Conservation (phyloP, 2,888 invertebrate species). For the Thereva unica region DNA sequence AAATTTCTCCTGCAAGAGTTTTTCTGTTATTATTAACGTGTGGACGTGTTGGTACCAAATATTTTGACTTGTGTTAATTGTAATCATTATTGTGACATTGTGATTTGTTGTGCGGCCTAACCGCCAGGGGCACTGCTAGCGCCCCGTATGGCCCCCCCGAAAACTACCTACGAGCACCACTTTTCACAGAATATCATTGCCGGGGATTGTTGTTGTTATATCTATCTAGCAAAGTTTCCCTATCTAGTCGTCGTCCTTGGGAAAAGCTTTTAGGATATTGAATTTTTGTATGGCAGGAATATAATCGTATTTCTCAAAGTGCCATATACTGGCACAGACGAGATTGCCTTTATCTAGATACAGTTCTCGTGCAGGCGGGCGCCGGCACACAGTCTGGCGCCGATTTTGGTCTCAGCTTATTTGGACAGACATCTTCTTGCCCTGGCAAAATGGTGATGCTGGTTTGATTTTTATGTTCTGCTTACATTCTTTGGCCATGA, state of each 20-base stretch:
- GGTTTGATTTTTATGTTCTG: constrained; percentile 9
- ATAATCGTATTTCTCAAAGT: constrained; percentile 22
- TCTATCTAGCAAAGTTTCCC: too few relatives aligned
- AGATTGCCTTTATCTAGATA: constrained; percentile 26
- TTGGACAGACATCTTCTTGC: constrained; percentile 5
- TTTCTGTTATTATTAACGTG: neutral
- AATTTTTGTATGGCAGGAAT: constrained; percentile 20
- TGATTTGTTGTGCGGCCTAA: neutral
- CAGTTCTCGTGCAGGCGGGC: neutral
- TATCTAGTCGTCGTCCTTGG: too few relatives aligned
- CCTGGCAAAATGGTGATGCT: too few relatives aligned
- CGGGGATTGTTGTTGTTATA: too few relatives aligned
- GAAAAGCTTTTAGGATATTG: constrained; percentile 29
- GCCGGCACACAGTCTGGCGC: constrained; percentile 30
- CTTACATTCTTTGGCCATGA: constrained; percentile 6
- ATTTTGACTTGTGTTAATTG: constrained; percentile 30
- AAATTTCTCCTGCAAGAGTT: constrained; percentile 28
- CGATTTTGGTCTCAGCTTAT: neutral
- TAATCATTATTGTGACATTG: constrained; percentile 19
- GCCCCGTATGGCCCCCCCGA: too few relatives aligned
- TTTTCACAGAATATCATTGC: too few relatives aligned
- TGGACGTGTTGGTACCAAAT: constrained; percentile 26
- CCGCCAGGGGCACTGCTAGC: neutral
- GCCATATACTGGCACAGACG: neutral
- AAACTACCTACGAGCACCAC: too few relatives aligned